These are phyloP conservation scores for Galerucella calmariensis DNA, from an alignment of 2,888 invertebrate species.

Conservation along the genomic window DNA sequence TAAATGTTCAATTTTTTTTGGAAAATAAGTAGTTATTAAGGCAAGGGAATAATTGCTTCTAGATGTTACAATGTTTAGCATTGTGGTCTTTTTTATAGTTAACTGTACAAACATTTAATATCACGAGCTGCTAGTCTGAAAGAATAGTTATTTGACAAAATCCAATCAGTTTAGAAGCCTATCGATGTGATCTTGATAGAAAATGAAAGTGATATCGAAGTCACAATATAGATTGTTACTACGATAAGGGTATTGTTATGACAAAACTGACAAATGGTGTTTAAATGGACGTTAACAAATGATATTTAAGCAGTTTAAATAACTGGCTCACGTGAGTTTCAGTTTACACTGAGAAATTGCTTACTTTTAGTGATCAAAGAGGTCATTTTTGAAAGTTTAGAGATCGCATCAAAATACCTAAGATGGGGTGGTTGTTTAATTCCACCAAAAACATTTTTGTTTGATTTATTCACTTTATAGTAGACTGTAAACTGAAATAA, in stretches of 20 bases:
- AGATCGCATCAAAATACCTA: no score
- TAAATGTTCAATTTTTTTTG: no score
- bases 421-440: no score
- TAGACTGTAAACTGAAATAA: no score
- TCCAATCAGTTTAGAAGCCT: slow-evolving; percentile 23
- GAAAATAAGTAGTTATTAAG: no score
- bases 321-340: neutral
- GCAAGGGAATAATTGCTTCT: no score
- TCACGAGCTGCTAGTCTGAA: neutral
- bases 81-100: neutral
- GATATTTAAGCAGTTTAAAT: slow-evolving; percentile 3
- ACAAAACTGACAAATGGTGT: slow-evolving; percentile 42
- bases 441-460: no score
- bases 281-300: slow-evolving; percentile 24
- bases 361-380: no score
- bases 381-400: no score
- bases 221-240: slow-evolving; percentile 25
- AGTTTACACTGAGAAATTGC: neutral
- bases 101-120: neutral
- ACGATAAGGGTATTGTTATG: slow-evolving; percentile 40
- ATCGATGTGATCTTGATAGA: slow-evolving; percentile 17
- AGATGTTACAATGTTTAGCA: no score
- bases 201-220: slow-evolving; percentile 40
- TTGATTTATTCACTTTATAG: no score
- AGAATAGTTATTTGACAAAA: slow-evolving; percentile 20